Evolutionary conservation across 1,140 invertebrate genomes (phyloP), one percentile per base, ranked within the genome.

Genomic region (Chlorops oryzae): DNA sequence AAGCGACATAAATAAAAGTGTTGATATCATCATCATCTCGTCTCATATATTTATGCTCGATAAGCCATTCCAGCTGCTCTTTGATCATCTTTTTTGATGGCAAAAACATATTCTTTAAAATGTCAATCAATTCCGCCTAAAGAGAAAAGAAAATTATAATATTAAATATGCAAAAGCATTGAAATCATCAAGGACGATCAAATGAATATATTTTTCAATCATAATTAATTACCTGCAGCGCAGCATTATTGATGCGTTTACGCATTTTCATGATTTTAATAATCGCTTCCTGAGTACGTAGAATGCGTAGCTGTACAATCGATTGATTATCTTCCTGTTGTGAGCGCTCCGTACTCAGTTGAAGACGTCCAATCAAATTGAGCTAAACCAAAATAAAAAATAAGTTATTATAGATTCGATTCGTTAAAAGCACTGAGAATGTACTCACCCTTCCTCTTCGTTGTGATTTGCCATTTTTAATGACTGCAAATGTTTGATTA

Each of bases 1-100:
- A 98, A 72, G 94, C 92, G 84, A 97, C 90, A 74, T 98, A 98
- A 64, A 96, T 92, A 80, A 98, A 98, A 61, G 90, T 91, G 75
- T 97, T 97, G 64, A 98, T 96, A 73, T 98, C 92, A 57, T 95
- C 90, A 61, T 97, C 93, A 73, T 97, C 93, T 55, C 96, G 80
- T 51, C 82, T 79, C 85, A 99, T 96, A 72, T 97, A 98, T 73
- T 97, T 96, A 69, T 98, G 90, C 76, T 99, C 96, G 58, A 99
- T 98, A 9, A 99, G 80, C 95, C 95, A 98, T 74, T 99, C 96
- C 25, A 98, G 85, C 77, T 98, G 96, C 77, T 99, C 95, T 77
- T 99, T 99, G 57, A 99, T 98, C 85, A 98, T 91, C 76, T 98
- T 98, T 76, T 96, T 96, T 52, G 92, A 95, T 24, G 96, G 96